These are phyloP conservation scores for Rhabdomys pumilio DNA, from an alignment of 2,797 vertebrate species.

Conservation along the genomic window DNA sequence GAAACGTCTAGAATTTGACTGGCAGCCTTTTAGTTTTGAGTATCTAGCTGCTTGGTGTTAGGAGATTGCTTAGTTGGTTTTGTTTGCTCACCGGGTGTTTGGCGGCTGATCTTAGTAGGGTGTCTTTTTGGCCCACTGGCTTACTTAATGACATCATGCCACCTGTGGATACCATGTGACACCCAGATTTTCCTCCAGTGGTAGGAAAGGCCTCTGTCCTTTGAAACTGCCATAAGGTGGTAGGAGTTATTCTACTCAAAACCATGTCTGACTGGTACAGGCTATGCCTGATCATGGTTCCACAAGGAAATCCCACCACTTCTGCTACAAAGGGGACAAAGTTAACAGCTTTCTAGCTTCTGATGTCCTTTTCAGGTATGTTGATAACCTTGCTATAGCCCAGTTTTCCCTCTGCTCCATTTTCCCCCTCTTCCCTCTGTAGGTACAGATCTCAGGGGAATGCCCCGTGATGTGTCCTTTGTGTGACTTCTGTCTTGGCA, in stretches of 20 bases:
- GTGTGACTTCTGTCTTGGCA: neutral
- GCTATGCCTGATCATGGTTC: neutral
- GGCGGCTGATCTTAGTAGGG: neutral
- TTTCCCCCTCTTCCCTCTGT: neutral
- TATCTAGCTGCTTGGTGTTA: neutral
- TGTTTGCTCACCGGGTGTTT: neutral
- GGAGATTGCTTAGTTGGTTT: neutral
- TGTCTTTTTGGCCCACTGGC: neutral
- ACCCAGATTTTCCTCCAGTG: neutral
- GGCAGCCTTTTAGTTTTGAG: neutral
- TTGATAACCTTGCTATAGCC: neutral
- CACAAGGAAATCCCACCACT: neutral
- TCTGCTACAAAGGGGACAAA: neutral
- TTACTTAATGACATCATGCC: neutral
- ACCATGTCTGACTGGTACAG: neutral
- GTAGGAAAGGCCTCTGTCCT: neutral
- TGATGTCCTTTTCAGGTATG: neutral
- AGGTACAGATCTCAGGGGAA: neutral
- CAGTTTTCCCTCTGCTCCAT: neutral
- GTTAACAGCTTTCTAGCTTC: neutral
- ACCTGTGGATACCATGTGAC: neutral
- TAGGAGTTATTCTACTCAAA: neutral
- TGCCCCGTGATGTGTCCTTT: neutral
- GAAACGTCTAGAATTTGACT: neutral
- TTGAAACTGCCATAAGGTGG: neutral